phyloP scores from a whole-genome alignment of 1,140 invertebrate species.

The Argopecten irradians region DNA sequence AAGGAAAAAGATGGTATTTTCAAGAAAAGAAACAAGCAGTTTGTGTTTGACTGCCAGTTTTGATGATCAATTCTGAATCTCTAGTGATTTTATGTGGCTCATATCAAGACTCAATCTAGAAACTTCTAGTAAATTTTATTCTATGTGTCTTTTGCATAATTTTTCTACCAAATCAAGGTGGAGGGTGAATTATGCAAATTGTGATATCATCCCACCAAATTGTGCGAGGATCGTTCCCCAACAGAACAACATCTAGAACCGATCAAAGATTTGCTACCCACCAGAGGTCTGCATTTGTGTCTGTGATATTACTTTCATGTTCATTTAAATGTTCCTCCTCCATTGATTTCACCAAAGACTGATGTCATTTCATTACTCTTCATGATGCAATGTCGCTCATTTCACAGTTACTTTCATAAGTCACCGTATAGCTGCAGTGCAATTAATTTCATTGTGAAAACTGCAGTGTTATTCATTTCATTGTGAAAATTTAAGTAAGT shows the following conservation, averaged over 20 bases:
- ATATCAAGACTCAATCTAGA: neutral
- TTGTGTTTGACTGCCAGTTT: neutral
- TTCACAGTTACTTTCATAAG: neutral
- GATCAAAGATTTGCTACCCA: neutral
- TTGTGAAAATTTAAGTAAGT: neutral
- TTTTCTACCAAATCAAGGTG: neutral
- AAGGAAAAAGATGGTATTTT: neutral
- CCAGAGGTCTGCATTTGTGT: neutral
- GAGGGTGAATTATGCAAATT: neutral
- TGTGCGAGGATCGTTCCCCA: neutral
- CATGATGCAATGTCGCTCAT: neutral
- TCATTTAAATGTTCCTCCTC: neutral
- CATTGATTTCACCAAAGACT: neutral
- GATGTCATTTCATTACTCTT: neutral
- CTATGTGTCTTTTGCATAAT: neutral
- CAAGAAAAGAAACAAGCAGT: neutral
- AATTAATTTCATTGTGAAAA: neutral
- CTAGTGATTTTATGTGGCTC: neutral
- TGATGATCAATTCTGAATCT: neutral
- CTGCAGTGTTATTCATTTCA: neutral
- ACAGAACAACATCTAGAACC: neutral
- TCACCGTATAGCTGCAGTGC: neutral
- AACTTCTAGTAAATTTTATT: neutral
- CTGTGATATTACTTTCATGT: neutral
- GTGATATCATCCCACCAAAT: neutral